These are phyloP conservation scores for Rana temporaria DNA, from an alignment of 2,113 vertebrate species.

Conservation along the genomic window DNA sequence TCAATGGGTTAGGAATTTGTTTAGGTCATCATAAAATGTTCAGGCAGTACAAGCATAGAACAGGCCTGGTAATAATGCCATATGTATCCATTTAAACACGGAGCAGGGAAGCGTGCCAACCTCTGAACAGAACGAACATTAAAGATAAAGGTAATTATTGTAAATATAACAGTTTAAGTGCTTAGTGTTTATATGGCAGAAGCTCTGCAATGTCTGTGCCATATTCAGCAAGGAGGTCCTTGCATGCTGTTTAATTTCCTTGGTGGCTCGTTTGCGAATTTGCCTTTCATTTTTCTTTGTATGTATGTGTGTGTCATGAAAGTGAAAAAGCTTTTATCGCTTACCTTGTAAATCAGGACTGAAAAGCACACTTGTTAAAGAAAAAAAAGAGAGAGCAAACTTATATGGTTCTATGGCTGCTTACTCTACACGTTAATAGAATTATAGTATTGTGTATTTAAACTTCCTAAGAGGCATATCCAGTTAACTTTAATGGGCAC, in stretches of 20 bases:
- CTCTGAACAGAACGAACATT: slow-evolving; percentile 44
- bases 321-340: slow-evolving; percentile 10
- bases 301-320: slow-evolving; percentile 63
- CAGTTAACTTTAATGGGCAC: slow-evolving; percentile 37
- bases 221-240: slow-evolving; percentile 62
- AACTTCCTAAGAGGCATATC: slow-evolving; percentile 29
- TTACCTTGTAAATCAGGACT: slow-evolving; percentile 43
- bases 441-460: slow-evolving; percentile 32
- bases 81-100: slow-evolving; percentile 22
- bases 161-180: slow-evolving; percentile 67
- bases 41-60: slow-evolving; percentile 1
- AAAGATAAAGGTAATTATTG: slow-evolving; percentile 62
- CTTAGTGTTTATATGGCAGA: slow-evolving; percentile 66
- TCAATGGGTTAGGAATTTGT: background rate
- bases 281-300: slow-evolving; percentile 64
- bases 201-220: slow-evolving; percentile 66
- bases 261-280: slow-evolving; percentile 63
- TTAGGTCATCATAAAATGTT: background rate
- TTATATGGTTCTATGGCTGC: background rate
- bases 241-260: slow-evolving; percentile 69
- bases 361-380: background rate
- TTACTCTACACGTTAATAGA: slow-evolving; percentile 22
- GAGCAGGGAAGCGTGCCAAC: slow-evolving; percentile 36
- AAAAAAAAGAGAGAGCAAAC: background rate
- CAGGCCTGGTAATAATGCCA: slow-evolving; percentile 1